Evolutionary conservation across 2,888 invertebrate genomes (phyloP).

Genomic region (Blastobasis adustella): DNA sequence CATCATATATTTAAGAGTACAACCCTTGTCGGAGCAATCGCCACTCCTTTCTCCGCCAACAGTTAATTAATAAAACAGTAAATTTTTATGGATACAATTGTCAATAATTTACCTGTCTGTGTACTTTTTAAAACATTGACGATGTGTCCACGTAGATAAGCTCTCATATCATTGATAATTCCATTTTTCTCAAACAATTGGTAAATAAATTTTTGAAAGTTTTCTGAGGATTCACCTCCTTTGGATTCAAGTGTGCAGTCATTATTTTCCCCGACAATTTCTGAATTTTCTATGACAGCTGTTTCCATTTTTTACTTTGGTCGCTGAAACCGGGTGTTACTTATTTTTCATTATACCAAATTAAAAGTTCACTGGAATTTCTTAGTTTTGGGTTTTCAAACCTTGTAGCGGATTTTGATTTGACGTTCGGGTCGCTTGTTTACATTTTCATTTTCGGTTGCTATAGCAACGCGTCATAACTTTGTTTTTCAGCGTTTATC

Average conservation of each 20-base stretch:
- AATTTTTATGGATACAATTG: background rate
- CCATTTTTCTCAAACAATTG: constrained; percentile 77
- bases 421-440: constrained; percentile 28
- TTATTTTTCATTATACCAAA: no score
- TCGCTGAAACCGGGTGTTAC: background rate
- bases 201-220: constrained; percentile 74
- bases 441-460: constrained; percentile 47
- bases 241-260: constrained; percentile 18
- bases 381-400: no score
- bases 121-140: constrained; percentile 70
- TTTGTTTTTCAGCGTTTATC: background rate
- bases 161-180: constrained; percentile 71
- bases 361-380: no score
- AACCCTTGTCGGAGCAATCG: no score
- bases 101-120: constrained; percentile 36
- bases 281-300: background rate
- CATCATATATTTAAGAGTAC: no score
- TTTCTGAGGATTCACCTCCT: constrained; percentile 45
- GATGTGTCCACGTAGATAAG: constrained; percentile 76
- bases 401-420: constrained; percentile 16
- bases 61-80: constrained; percentile 2
- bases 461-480: background rate
- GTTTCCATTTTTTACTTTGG: constrained; percentile 35
- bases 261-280: constrained; percentile 14
- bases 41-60: background rate